Evolutionary conservation across 1,140 invertebrate genomes (phyloP), one percentile per base, ranked within the genome.

Genomic region (Neuroterus valhalla): DNA sequence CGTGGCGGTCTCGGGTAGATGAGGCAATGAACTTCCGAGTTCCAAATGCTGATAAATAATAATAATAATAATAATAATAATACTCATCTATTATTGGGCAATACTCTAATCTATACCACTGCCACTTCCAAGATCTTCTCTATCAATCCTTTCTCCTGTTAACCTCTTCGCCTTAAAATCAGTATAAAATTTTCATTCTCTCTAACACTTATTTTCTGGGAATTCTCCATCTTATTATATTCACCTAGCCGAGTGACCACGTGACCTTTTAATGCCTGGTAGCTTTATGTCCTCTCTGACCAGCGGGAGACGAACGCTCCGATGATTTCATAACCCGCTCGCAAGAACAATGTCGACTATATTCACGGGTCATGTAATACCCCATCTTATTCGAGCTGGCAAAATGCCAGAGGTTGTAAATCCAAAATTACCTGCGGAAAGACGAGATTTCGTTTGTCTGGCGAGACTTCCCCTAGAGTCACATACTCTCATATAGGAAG

Each of bases 311-410:
- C 55, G 55, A 62, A 62, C 80, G 81, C 80, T 77, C 44, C 81
- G 82, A 85, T 87, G 84, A 87, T 87, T 86, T 75, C 78, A 77
- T 80, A 80, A 79, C 77, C 80, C 75, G 72, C 77, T 81, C 78
- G 78, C 72, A 72, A 82, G 82, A 85, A 84, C 81, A 85, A 82
- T 76, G 81, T 82, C 78, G 78, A 77, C 80, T 80, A 81, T 80
- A 84, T 82, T 81, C 78, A 73, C 77, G 78, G 71, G 69, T 81
- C 77, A 76, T 81, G 82, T 84, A 82, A 83, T 83, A 76, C 71
- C 78, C 71, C 67, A 72, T 84, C 81, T 82, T 81, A 82, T 82
- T 81, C 72, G 55, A 74, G 66, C 75, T 85, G 82, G 79, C 80
- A 68, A 26, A 14, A 15, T n/a, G 79, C 80, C 82, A 83, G 74